phyloP scores from a whole-genome alignment of 2,113 vertebrate species.

The cat (Felis catus) region DNA sequence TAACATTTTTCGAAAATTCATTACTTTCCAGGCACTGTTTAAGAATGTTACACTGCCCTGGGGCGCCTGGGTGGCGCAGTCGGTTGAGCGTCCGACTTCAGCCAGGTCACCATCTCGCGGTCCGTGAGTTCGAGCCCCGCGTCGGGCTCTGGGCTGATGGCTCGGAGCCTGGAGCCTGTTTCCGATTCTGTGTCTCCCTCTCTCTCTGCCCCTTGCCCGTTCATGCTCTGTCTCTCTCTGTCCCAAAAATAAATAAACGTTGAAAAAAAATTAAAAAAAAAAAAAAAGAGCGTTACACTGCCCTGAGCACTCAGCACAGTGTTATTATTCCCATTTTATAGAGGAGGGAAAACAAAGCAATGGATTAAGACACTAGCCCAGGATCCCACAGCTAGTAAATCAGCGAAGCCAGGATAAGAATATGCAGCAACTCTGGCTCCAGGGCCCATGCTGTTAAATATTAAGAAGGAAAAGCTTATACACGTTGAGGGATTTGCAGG shows the following conservation, averaged over 20 bases:
- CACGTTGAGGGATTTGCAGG: background rate
- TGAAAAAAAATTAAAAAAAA: no score
- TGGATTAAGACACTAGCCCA: background rate
- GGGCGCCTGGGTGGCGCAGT: no score
- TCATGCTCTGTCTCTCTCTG: no score
- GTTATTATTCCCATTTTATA: background rate
- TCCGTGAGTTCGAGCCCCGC: no score
- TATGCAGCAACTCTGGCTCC: background rate
- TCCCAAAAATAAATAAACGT: no score
- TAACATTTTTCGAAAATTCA: background rate
- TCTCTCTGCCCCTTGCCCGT: no score
- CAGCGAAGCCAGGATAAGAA: background rate
- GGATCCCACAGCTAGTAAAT: background rate
- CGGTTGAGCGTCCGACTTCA: no score
- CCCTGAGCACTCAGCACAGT: background rate
- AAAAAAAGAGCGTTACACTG: background rate
- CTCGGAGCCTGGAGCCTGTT: no score
- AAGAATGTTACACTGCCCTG: background rate
- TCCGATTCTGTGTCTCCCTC: no score
- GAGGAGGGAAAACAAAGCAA: background rate
- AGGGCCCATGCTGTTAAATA: background rate
- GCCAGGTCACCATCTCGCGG: no score
- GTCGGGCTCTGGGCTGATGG: no score
- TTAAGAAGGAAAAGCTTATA: constrained; percentile 5
- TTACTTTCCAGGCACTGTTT: background rate